These are phyloP conservation scores for Sceliomorpha sp. DNA, from an alignment of 2,888 invertebrate genomes.

Conservation along the genomic window DNA sequence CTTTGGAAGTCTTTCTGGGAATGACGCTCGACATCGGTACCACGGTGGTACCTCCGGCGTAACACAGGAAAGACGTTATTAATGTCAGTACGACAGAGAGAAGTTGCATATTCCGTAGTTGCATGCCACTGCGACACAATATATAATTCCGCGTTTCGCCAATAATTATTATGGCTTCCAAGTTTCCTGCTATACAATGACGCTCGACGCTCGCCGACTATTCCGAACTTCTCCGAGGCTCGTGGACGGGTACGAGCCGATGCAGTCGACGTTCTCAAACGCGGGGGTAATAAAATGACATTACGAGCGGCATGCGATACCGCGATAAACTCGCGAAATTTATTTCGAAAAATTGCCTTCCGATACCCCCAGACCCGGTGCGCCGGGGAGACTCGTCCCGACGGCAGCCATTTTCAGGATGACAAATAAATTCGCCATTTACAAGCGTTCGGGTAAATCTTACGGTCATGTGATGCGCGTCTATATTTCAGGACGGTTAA, in stretches of 20 bases:
- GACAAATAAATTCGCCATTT: too few relatives aligned
- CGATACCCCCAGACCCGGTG: constrained; percentile 54
- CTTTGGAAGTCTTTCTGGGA: constrained; percentile 65
- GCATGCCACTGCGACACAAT: constrained; percentile 71
- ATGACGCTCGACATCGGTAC: constrained; percentile 70
- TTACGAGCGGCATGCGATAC: constrained; percentile 76
- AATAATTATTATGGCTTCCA: constrained; percentile 78
- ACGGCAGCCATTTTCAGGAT: not conserved
- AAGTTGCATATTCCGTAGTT: constrained; percentile 66
- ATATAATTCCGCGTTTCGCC: constrained; percentile 77
- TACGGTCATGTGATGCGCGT: too few relatives aligned
- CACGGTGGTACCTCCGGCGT: constrained; percentile 70
- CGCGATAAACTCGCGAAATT: constrained; percentile 78
- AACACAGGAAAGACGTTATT: constrained; percentile 73
- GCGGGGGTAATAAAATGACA: constrained; percentile 77
- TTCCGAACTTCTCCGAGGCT: constrained; percentile 67
- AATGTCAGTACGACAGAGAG: constrained; percentile 73
- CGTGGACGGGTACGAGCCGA: constrained; percentile 49
- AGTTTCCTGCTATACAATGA: constrained; percentile 68
- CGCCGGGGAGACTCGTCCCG: not conserved
- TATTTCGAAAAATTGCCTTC: constrained; percentile 61
- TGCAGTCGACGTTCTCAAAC: constrained; percentile 34
- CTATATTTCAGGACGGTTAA: too few relatives aligned
- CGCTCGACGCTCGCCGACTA: constrained; percentile 57
- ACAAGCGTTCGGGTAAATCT: too few relatives aligned